A percentile compares a stretch with the other conserved stretches of the same genome.
phyloP scores from a whole-genome alignment of 2,888 invertebrate genomes.

The Dynastes tityus region DNA sequence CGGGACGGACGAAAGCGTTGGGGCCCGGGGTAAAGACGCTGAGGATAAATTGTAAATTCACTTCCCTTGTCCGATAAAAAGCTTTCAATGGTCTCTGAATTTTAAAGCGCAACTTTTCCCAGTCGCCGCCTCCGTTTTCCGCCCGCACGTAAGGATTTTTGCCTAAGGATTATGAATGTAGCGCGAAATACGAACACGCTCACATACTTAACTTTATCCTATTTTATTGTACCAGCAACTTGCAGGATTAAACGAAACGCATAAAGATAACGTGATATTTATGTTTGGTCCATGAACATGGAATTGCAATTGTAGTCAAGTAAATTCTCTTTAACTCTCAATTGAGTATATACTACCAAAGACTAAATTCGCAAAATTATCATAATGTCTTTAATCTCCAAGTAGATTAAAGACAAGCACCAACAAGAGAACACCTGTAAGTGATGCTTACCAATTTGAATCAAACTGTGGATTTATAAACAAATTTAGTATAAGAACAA shows the following conservation, averaged over 20 bases:
- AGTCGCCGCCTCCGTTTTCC: constrained; percentile 44
- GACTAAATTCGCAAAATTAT: no score
- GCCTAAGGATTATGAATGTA: constrained; percentile 53
- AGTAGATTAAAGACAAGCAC: no score
- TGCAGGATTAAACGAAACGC: constrained; percentile 13
- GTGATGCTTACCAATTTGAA: background rate
- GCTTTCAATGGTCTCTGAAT: constrained; percentile 67
- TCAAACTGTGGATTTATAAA: background rate
- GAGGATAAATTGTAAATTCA: constrained; percentile 71
- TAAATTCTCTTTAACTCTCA: no score
- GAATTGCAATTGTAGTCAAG: background rate
- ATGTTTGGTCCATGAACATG: no score
- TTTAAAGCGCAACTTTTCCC: constrained; percentile 64
- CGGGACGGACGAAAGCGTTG: constrained; percentile 57
- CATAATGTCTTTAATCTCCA: no score
- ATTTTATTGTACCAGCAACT: background rate
- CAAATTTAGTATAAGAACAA: no score
- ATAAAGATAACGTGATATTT: no score
- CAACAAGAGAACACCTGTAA: background rate
- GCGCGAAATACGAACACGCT: constrained; percentile 29
- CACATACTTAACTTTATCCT: constrained; percentile 20
- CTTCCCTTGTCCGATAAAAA: constrained; percentile 72
- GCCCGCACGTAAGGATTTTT: constrained; percentile 56
- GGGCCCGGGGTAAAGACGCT: constrained; percentile 61
- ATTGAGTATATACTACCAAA: no score